A percentile compares a stretch with the other conserved stretches of the same genome.
Conservation (phyloP, 2,797 vertebrate species). For the Danio albolineatus region DNA sequence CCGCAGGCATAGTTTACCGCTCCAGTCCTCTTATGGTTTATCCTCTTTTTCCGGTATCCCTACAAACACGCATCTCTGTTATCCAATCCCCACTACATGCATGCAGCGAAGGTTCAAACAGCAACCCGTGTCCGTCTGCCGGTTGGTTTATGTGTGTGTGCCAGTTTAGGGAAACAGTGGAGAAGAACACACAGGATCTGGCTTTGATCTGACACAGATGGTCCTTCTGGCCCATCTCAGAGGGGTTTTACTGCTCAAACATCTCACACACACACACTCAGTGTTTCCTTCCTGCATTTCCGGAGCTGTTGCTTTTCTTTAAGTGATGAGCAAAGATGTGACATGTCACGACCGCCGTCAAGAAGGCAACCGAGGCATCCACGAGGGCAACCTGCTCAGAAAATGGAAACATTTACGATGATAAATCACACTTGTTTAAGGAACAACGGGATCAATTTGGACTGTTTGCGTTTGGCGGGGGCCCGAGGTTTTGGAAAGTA, state of each 20-base stretch:
- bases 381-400: conserved; percentile 32
- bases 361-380: conserved; percentile 45
- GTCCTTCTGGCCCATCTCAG: conserved; percentile 58
- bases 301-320: conserved; percentile 54
- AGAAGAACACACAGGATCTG: conserved; percentile 54
- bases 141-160: conserved; percentile 47
- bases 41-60: conserved; percentile 48
- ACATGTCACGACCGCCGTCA: conserved; percentile 43
- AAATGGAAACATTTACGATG: conserved; percentile 53
- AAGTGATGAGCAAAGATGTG: conserved; percentile 50
- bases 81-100: conserved; percentile 49
- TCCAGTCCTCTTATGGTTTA: conserved; percentile 26
- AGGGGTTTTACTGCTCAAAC: conserved; percentile 46
- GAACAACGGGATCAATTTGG: conserved; percentile 56
- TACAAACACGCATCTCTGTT: conserved; percentile 58
- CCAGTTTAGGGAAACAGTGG: conserved; percentile 50
- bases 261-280: conserved; percentile 39
- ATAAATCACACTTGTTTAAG: conserved; percentile 61
- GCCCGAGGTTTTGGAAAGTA: conserved; percentile 58
- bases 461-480: conserved; percentile 44
- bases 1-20: conserved; percentile 33
- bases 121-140: conserved; percentile 38
- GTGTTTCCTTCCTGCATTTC: conserved; percentile 60
- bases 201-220: conserved; percentile 69
- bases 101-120: conserved; percentile 54